Evolutionary conservation across 2,888 invertebrate genomes (phyloP), one percentile per base, ranked within the genome.

Genomic region (Phortica magna): DNA sequence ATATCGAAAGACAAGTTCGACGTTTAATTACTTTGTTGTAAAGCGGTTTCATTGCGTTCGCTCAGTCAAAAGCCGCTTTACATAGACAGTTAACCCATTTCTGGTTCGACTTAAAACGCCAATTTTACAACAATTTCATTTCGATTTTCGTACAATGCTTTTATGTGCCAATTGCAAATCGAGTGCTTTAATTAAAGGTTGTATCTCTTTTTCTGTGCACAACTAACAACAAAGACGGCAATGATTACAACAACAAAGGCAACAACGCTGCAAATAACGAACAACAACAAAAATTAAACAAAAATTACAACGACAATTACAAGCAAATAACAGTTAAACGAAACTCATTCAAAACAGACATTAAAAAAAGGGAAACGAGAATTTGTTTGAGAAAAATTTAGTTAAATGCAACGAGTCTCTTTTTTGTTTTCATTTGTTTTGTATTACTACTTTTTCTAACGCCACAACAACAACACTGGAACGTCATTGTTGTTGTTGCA

Each of bases 11-110:
- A 81, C 86, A 85, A 85, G 85, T 86, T 82, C 84, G 84, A 81
- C 83, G 85, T 85, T 86, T 85, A 85, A 85, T 85, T 85, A 85
- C 85, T 86, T 85, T 85, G 84, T 81, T 84, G 83, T 83, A 81
- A 77, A 77, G 78, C 61, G 41, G 14, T 48, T 6, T 14, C 14
- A 48, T 12, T 48, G 10, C 48, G 9, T 48, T 48, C 14, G 9
- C 10, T 48, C 48, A 48, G 9, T 0, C 14, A 14, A 48, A 2
- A 2, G 14, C 22, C 59, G 59, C 19, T 59, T 59, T 3, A 14
- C 17, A 19, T 59, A 19, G 59, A 59, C 17, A 59, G 31, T 31
- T 31, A 31, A 31, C 31, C 31, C 31, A 31, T 31, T 31, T 31
- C 31, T 31, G 5, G 31, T 31, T 0, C 31, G 31, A 31, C 5